phyloP scores from a whole-genome alignment of 2,113 vertebrate species.

The Paracanthobrama guichenoti region DNA sequence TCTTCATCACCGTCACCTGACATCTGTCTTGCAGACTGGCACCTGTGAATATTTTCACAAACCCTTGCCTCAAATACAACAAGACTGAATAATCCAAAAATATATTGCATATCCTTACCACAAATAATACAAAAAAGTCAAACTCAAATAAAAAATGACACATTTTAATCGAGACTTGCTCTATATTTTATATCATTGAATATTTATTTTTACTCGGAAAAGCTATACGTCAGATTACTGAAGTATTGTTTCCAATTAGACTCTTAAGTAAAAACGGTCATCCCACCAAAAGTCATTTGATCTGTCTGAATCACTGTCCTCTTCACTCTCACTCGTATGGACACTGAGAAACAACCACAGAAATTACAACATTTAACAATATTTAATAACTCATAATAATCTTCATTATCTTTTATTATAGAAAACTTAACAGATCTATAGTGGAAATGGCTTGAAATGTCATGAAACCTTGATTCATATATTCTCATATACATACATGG shows the following conservation, averaged over 20 bases:
- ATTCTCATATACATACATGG: not conserved
- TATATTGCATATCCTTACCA: no score
- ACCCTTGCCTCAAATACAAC: not conserved
- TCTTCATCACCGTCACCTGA: constrained; percentile 19
- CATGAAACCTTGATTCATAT: not conserved
- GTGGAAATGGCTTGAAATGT: not conserved
- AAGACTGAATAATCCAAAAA: not conserved
- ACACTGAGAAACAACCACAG: not conserved
- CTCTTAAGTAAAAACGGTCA: not conserved
- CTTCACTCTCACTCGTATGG: not conserved
- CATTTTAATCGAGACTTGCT: no score
- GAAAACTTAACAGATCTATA: not conserved
- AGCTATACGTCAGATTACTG: not conserved
- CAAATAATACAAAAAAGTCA: no score
- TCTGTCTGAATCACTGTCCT: constrained; percentile 11
- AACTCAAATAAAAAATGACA: no score
- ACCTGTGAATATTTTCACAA: not conserved
- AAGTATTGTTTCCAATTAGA: not conserved
- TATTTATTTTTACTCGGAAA: not conserved
- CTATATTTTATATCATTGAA: no score
- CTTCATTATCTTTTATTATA: not conserved
- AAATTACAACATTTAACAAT: not conserved
- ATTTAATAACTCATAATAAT: not conserved
- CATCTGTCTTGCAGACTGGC: not conserved
- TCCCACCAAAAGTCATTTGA: not conserved